Evolutionary conservation across 2,113 vertebrate species (phyloP).

Genomic region (Gasterosteus aculeatus): DNA sequence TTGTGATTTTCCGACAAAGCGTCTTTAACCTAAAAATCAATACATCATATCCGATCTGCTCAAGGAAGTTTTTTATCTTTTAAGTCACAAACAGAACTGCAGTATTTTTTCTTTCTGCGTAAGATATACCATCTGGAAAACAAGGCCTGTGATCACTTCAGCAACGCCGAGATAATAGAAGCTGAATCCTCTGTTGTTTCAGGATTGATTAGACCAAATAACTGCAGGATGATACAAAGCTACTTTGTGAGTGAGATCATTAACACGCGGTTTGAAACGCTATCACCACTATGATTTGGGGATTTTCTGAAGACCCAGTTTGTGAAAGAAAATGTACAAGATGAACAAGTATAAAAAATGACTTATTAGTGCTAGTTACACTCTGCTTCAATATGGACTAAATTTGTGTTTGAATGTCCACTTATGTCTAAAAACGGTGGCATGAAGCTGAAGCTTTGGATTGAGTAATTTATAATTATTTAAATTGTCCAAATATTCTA

Average conservation of each 20-base stretch:
- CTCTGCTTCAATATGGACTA: no score
- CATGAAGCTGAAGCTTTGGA: neutral
- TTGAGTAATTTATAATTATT: neutral
- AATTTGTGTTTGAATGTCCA: neutral
- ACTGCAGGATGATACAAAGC: conserved; percentile 1
- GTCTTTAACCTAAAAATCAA: neutral
- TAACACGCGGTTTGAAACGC: neutral
- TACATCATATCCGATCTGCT: conserved; percentile 7
- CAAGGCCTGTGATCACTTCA: conserved; percentile 5
- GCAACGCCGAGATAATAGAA: conserved; percentile 9
- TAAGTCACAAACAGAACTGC: neutral
- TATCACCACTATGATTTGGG: neutral
- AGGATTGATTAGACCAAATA: neutral
- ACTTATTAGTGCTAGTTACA: neutral
- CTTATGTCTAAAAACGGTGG: neutral
- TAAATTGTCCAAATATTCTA: neutral
- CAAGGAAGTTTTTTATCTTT: neutral
- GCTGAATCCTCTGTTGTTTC: neutral
- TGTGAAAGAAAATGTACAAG: neutral
- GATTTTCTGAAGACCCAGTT: neutral
- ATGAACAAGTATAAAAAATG: neutral
- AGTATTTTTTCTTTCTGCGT: neutral
- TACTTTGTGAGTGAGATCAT: neutral
- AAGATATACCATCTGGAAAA: conserved; percentile 33
- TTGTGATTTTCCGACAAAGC: neutral